phyloP scores from a whole-genome alignment of 2,797 vertebrate genomes.

The Triplophysa bombifrons region DNA sequence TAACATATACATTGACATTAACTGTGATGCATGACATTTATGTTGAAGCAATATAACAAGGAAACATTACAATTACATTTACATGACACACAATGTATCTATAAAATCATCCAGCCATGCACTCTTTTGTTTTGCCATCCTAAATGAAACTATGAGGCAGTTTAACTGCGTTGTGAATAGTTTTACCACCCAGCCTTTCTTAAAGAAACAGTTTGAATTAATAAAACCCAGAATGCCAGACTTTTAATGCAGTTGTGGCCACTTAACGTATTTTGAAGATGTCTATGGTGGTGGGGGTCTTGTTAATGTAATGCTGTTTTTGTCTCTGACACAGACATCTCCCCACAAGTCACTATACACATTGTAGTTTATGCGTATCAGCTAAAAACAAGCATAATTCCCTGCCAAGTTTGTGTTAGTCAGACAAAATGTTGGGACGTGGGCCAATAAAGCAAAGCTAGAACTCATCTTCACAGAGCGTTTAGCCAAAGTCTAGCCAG shows the following conservation, averaged over 20 bases:
- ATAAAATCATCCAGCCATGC: neutral
- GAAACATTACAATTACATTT: neutral
- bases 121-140: neutral
- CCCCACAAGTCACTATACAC: conserved; percentile 29
- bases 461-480: conserved; percentile 4
- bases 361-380: conserved; percentile 23
- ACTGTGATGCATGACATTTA: neutral
- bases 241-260: conserved; percentile 62
- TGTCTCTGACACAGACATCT: conserved; percentile 23
- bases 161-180: neutral
- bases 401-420: conserved; percentile 15
- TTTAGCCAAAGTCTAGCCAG: neutral
- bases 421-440: conserved; percentile 4
- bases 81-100: neutral
- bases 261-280: conserved; percentile 57
- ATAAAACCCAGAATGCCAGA: conserved; percentile 48
- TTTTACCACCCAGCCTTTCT: neutral
- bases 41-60: neutral
- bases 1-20: neutral
- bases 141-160: conserved; percentile 3
- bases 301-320: conserved; percentile 48
- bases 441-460: conserved; percentile 17
- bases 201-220: conserved; percentile 3
- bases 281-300: conserved; percentile 60
- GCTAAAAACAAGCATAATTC: conserved; percentile 1